These are phyloP conservation scores for Chrosomus eos DNA, from an alignment of 2,797 vertebrate genomes.

Conservation along the genomic window DNA sequence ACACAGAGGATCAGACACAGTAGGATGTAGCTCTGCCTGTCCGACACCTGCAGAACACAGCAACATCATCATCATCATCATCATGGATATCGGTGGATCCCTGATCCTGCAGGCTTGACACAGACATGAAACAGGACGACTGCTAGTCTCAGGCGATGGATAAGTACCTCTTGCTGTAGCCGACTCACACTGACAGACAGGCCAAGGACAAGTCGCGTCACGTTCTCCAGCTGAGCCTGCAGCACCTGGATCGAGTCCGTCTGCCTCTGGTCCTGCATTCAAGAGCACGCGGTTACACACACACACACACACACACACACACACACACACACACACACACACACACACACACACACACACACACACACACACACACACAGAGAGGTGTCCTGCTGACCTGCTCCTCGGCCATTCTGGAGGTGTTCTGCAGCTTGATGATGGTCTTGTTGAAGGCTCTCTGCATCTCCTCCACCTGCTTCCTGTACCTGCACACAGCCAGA, in stretches of 20 bases:
- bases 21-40: conserved; percentile 89
- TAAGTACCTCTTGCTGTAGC: conserved; percentile 87
- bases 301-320: too few relatives aligned
- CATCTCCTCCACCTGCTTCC: conserved; percentile 99
- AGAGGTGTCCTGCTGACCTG: conserved; percentile 80
- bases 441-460: conserved; percentile 98
- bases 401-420: conserved; percentile 92
- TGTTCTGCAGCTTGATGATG: conserved; percentile 97
- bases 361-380: conserved; percentile 25
- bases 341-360: too few relatives aligned
- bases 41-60: conserved; percentile 82
- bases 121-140: not conserved
- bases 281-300: not conserved
- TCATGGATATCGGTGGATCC: too few relatives aligned
- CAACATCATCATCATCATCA: not conserved
- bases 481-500: conserved; percentile 76
- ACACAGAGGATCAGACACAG: conserved; percentile 85
- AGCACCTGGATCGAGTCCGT: conserved; percentile 93
- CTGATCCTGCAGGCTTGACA: not conserved
- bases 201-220: conserved; percentile 89
- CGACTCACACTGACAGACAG: conserved; percentile 86
- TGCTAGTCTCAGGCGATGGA: not conserved
- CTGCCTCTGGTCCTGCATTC: conserved; percentile 86
- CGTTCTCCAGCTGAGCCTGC: conserved; percentile 90
- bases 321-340: too few relatives aligned